phyloP scores from a whole-genome alignment of 2,113 vertebrate genomes.

The Corythornis madagascariensis region DNA sequence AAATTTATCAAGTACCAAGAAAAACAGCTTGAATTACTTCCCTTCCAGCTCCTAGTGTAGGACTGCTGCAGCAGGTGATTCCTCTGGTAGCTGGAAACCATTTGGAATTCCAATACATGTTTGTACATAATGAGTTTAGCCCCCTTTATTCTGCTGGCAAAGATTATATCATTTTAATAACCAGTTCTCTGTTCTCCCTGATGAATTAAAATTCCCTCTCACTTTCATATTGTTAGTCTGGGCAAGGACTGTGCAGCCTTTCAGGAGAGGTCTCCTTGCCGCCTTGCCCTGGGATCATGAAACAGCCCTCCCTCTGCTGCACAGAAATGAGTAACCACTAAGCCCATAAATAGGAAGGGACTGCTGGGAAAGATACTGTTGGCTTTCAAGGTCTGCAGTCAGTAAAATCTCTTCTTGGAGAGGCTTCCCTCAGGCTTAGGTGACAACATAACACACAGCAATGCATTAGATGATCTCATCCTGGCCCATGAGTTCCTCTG shows the following conservation, averaged over 20 bases:
- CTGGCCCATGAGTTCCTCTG: neutral
- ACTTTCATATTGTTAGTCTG: neutral
- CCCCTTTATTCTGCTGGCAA: neutral
- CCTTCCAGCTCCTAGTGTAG: neutral
- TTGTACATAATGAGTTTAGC: neutral
- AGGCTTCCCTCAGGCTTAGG: neutral
- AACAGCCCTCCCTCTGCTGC: neutral
- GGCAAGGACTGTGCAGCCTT: neutral
- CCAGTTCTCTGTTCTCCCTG: neutral
- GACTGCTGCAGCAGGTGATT: neutral
- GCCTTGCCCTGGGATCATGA: neutral
- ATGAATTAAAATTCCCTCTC: neutral
- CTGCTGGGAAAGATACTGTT: neutral
- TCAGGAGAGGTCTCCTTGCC: neutral
- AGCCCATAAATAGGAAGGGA: neutral
- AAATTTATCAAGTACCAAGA: neutral
- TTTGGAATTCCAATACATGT: neutral
- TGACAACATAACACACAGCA: neutral
- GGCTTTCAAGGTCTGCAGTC: neutral
- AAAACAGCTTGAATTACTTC: neutral
- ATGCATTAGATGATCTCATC: neutral
- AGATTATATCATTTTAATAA: neutral
- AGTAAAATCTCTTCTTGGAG: neutral
- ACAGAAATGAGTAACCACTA: neutral
- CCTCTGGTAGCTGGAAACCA: neutral